Conservation (phyloP, 2,888 invertebrate species). For the Chelonus formosanus region DNA sequence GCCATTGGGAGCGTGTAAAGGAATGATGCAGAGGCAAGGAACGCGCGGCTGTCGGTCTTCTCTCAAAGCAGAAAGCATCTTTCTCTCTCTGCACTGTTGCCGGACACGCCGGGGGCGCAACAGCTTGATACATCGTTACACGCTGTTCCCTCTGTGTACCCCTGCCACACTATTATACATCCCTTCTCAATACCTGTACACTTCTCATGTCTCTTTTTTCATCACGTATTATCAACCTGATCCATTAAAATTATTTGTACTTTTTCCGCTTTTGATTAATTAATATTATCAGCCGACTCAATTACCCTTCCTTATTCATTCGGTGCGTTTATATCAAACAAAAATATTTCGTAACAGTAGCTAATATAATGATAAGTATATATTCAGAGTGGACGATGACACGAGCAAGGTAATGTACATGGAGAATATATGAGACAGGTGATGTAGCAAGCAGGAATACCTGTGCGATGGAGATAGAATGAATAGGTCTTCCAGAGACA, state of each 20-base stretch:
- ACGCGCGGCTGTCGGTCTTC: conserved; percentile 48
- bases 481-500: conserved; percentile 45
- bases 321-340: background rate
- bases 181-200: background rate
- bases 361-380: conserved; percentile 13
- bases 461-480: conserved; percentile 37
- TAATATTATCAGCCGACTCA: background rate
- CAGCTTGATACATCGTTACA: conserved; percentile 65
- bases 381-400: conserved; percentile 25
- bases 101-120: conserved; percentile 65
- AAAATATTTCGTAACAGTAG: conserved; percentile 32
- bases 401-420: conserved; percentile 31
- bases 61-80: conserved; percentile 55
- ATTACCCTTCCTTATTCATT: background rate
- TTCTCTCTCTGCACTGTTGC: conserved; percentile 55
- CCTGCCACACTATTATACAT: conserved; percentile 33
- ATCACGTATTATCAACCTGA: conserved; percentile 1
- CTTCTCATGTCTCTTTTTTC: conserved; percentile 1
- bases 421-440: conserved; percentile 41
- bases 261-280: background rate
- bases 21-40: conserved; percentile 57
- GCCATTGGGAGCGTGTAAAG: conserved; percentile 61
- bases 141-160: conserved; percentile 58
- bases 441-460: conserved; percentile 30
- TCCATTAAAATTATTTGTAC: conserved; percentile 24